These are phyloP conservation scores for Tympanuchus pallidicinctus DNA, from an alignment of 2,113 vertebrate genomes.

Conservation along the genomic window DNA sequence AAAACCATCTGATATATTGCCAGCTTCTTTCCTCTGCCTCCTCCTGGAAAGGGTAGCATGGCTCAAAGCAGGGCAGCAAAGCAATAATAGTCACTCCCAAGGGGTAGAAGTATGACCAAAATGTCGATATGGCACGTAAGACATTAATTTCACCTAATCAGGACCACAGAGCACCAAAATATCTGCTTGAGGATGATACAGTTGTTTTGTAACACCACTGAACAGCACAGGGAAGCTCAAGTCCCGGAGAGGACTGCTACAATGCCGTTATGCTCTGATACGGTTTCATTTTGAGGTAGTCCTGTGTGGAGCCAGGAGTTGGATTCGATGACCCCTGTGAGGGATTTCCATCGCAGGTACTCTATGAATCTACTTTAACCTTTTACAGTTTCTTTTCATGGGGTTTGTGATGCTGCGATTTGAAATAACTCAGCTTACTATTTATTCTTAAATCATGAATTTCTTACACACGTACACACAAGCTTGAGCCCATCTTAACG, in stretches of 20 bases:
- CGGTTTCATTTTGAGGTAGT: too few species aligned
- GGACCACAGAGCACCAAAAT: background rate
- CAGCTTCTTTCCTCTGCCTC: background rate
- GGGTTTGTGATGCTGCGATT: background rate
- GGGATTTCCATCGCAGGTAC: too few species aligned
- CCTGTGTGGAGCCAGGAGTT: too few species aligned
- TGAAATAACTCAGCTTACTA: background rate
- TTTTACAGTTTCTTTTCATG: background rate
- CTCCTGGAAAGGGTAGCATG: background rate
- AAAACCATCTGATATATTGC: background rate
- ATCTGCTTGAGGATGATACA: background rate
- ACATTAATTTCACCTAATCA: background rate
- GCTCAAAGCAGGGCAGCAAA: background rate
- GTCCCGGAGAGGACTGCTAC: background rate
- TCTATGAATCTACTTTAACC: background rate
- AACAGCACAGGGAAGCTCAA: background rate
- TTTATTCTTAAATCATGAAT: slow-evolving; percentile 18
- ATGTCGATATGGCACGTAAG: background rate
- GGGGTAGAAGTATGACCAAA: background rate
- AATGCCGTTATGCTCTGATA: background rate
- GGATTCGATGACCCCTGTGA: too few species aligned
- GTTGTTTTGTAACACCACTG: background rate
- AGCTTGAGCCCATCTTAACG: background rate
- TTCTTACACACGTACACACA: background rate
- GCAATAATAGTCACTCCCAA: background rate